phyloP scores from a whole-genome alignment of 2,888 invertebrate genomes.

The Aricia artaxerxes region DNA sequence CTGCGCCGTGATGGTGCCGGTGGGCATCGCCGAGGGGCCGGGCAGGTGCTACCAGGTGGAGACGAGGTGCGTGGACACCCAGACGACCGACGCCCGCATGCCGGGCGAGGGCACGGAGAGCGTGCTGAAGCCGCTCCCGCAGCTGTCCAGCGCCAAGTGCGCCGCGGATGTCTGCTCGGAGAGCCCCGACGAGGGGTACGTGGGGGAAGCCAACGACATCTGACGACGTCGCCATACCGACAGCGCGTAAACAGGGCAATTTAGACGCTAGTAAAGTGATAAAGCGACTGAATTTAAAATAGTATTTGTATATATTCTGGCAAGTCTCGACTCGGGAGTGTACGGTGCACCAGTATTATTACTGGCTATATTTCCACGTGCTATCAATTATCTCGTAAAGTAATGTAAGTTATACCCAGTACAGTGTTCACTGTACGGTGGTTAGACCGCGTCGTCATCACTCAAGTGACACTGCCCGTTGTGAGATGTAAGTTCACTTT shows the following conservation, averaged over 20 bases:
- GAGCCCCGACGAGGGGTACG: constrained; percentile 93
- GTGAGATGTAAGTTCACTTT: constrained; percentile 26
- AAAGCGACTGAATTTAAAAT: constrained; percentile 75
- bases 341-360: constrained; percentile 43
- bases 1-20: constrained; percentile 76
- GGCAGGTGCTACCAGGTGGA: constrained; percentile 77
- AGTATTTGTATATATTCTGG: constrained; percentile 57
- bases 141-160: constrained; percentile 74
- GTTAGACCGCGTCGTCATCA: neutral
- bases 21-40: constrained; percentile 68
- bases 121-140: constrained; percentile 67
- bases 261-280: constrained; percentile 74
- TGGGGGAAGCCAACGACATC: constrained; percentile 88
- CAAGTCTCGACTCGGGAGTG: constrained; percentile 38
- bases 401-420: neutral
- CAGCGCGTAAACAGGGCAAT: constrained; percentile 68
- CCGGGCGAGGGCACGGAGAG: constrained; percentile 66
- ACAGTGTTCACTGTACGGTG: neutral
- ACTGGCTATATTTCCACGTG: constrained; percentile 24
- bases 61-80: constrained; percentile 82
- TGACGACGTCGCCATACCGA: constrained; percentile 81
- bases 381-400: constrained; percentile 26
- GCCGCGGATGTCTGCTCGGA: constrained; percentile 83
- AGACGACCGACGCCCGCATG: constrained; percentile 77
- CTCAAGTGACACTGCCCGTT: constrained; percentile 24